Base-by-base conservation (phyloP, 2,797 vertebrate genomes). In the Gouania willdenowi region DNA sequence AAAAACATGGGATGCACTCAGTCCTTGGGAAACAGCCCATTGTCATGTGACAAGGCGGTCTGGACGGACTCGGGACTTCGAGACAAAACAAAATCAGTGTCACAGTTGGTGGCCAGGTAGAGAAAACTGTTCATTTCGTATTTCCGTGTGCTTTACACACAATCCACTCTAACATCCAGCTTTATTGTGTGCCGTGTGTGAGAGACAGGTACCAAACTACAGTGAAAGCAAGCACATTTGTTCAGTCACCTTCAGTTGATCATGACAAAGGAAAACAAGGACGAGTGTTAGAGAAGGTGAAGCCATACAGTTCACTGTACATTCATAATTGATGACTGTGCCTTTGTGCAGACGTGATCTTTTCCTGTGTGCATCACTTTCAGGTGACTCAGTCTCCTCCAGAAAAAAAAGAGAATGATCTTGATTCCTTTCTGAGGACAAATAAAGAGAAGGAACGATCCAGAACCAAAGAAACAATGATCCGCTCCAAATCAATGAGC, bases 81-180 rank as follows among this genome's bases (percentile, higher is more conserved):
- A 41, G 77, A 80, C 29, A 81, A 34, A 38, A 69, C 1, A 1
- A 62, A 44, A 9, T 87, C 88, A 21, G 89, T 91, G 56, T 89
- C 87, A 12, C 73, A 82, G 51, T 80, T 89, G 5, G 80, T 89
- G 11, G 40, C 69, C 42, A 68, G 77, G 89, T 88, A 42, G 75
- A 43, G 26, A 5, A 54, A 26, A 27, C 13, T 14, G n/a, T n/a
- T n/a, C n/a, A n/a, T 13, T 6, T 8, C 5, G 20, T 3, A 10
- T 28, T 16, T 2, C 15, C 31, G 4, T 8, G 8, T 26, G 11
- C 24, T 18, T 9, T 14, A 7, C 9, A 34, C 35, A 14, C 2
- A 8, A 5, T 20, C 4, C 16, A 34, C 2, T 9, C 6, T 25
- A 44, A 3, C 33, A 3, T 3, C 22, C 32, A 9, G 11, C 8